Evolutionary conservation across 2,797 vertebrate species (phyloP).

Genomic region (Channallabes apus): DNA sequence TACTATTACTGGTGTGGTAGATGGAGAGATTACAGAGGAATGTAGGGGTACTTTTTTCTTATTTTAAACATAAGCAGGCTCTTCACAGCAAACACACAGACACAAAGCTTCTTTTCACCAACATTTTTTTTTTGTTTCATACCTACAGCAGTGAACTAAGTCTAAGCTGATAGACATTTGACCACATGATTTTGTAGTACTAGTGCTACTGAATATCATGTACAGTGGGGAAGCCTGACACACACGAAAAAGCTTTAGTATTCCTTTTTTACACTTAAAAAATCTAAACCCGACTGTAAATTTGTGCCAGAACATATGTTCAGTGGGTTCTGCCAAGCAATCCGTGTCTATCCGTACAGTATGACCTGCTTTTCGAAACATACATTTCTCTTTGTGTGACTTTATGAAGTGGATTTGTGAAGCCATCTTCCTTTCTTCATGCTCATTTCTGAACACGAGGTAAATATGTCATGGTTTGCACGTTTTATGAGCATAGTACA

Average conservation of each 20-base stretch:
- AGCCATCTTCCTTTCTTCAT: slow-evolving; percentile 20
- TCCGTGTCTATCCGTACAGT: not conserved
- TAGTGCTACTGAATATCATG: not conserved
- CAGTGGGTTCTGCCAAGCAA: not conserved
- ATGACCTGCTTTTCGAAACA: not conserved
- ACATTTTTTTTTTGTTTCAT: slow-evolving; percentile 6
- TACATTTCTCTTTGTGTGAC: not conserved
- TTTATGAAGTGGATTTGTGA: not conserved
- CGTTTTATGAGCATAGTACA: slow-evolving; percentile 33
- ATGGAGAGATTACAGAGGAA: slow-evolving; percentile 44
- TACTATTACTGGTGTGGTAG: slow-evolving; percentile 37
- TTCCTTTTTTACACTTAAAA: slow-evolving; percentile 34
- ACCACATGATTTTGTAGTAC: slow-evolving; percentile 11
- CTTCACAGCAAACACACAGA: slow-evolving; percentile 6
- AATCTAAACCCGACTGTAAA: not conserved
- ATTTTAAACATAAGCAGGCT: slow-evolving; percentile 19
- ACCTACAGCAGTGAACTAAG: slow-evolving; percentile 12
- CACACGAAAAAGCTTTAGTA: not conserved
- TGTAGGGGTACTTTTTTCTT: slow-evolving; percentile 29
- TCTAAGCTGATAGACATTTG: slow-evolving; percentile 14
- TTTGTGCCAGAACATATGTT: slow-evolving; percentile 30
- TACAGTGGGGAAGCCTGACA: not conserved
- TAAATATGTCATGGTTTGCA: slow-evolving; percentile 32
- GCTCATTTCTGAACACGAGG: slow-evolving; percentile 23
- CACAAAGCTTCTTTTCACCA: slow-evolving; percentile 24